These are phyloP conservation scores for Tinamus major DNA, from an alignment of 2,797 vertebrate genomes.

Conservation along the genomic window DNA sequence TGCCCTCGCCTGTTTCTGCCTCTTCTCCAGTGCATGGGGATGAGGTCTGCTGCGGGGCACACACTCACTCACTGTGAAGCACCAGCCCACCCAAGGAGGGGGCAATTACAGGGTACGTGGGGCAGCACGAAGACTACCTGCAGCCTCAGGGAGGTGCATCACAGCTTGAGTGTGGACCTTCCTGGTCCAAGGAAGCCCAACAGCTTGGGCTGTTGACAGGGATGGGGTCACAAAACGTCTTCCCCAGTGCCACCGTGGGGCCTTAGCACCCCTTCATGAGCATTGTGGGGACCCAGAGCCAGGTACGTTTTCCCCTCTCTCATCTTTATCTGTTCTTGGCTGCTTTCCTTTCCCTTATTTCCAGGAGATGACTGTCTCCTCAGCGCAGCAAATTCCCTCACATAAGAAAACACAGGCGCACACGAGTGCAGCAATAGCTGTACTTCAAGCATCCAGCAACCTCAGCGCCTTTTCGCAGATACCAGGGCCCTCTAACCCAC, in stretches of 20 bases:
- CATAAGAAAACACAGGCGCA: too few relatives aligned
- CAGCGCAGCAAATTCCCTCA: too few relatives aligned
- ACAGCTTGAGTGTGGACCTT: neutral
- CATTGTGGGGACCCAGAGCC: too few relatives aligned
- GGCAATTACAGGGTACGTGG: neutral
- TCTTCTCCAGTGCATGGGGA: accelerated
- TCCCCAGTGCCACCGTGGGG: too few relatives aligned
- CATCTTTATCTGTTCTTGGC: too few relatives aligned
- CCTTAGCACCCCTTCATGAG: too few relatives aligned
- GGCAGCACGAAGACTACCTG: neutral
- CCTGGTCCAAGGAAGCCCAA: neutral
- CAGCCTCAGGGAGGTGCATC: neutral
- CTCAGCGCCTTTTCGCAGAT: too few relatives aligned
- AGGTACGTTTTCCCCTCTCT: too few relatives aligned
- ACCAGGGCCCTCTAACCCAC: neutral
- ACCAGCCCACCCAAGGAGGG: neutral
- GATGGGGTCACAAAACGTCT: neutral
- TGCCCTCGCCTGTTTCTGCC: neutral
- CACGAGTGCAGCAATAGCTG: too few relatives aligned
- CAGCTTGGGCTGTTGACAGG: neutral
- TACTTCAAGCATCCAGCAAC: too few relatives aligned
- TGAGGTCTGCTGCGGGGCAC: neutral
- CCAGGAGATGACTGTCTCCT: too few relatives aligned
- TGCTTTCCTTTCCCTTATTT: too few relatives aligned
- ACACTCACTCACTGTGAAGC: neutral